A percentile compares a stretch with the other conserved stretches of the same genome.
These are phyloP conservation scores for Coptodon rendalli DNA, from an alignment of 2,113 vertebrate species.

Conservation along the genomic window DNA sequence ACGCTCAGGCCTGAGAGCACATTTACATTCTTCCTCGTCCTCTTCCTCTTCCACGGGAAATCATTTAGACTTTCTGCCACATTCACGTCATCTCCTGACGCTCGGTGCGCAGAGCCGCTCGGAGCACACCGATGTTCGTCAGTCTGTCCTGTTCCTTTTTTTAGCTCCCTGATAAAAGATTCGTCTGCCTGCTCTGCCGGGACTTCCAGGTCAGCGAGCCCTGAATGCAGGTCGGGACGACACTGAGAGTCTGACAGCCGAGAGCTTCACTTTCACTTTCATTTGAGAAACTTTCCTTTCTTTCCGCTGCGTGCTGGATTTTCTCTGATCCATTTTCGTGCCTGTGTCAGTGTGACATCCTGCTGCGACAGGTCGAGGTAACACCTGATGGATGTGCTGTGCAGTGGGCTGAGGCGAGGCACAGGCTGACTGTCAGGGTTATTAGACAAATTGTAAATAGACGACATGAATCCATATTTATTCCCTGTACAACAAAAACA, in stretches of 20 bases:
- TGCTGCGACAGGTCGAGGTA: neutral
- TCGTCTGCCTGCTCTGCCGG: neutral
- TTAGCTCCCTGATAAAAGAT: neutral
- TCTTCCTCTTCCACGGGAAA: neutral
- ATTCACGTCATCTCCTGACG: neutral
- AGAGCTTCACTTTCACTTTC: neutral
- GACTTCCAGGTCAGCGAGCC: neutral
- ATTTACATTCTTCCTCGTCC: neutral
- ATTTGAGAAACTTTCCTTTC: neutral
- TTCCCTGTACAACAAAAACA: neutral
- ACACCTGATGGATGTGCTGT: neutral
- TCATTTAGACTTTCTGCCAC: neutral
- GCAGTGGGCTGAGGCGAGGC: neutral
- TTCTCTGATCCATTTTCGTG: neutral
- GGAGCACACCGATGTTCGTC: neutral
- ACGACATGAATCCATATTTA: neutral
- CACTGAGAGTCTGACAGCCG: neutral
- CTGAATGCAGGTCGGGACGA: neutral
- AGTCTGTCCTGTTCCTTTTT: neutral
- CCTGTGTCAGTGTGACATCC: neutral
- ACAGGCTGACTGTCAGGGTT: neutral
- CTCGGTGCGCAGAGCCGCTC: neutral
- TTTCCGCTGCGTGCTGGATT: neutral
- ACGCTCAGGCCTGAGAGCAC: neutral
- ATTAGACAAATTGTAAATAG: neutral